Conservation (phyloP, 2,888 invertebrate genomes). For the Troides helena region DNA sequence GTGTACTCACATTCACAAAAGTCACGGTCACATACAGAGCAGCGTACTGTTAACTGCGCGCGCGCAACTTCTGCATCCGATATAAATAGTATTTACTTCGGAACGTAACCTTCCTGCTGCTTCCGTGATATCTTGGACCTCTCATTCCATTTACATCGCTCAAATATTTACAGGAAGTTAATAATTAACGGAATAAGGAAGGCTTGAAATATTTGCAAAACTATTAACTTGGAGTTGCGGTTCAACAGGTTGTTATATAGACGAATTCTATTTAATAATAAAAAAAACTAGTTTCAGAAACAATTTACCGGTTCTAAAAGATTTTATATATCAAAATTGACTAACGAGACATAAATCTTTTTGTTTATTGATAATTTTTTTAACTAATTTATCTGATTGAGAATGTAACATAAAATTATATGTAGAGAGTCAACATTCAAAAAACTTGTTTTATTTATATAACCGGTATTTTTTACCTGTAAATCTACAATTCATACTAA, state of each 20-base stretch:
- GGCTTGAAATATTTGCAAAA: constrained; percentile 19
- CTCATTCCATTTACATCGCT: constrained; percentile 8
- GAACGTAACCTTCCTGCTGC: constrained; percentile 62
- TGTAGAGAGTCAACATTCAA: neutral
- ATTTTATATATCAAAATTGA: neutral
- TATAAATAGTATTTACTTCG: constrained; percentile 58
- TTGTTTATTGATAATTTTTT: neutral
- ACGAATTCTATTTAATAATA: neutral
- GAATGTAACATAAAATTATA: neutral
- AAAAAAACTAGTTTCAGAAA: neutral
- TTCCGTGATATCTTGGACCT: constrained; percentile 57
- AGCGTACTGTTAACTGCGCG: constrained; percentile 55
- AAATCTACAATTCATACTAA: too few relatives aligned
- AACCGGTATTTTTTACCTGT: too few relatives aligned
- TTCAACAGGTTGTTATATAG: neutral
- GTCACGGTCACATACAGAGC: constrained; percentile 54
- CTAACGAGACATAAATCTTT: neutral
- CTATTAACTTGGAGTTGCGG: neutral
- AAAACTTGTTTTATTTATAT: too few relatives aligned
- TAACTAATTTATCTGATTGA: too few relatives aligned
- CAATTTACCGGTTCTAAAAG: neutral
- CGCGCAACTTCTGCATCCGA: constrained; percentile 48
- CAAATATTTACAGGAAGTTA: constrained; percentile 21
- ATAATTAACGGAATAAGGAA: constrained; percentile 25
- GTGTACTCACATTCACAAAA: constrained; percentile 47